Evolutionary conservation across 2,888 invertebrate genomes (phyloP).

Genomic region (Parasteatoda lunata): DNA sequence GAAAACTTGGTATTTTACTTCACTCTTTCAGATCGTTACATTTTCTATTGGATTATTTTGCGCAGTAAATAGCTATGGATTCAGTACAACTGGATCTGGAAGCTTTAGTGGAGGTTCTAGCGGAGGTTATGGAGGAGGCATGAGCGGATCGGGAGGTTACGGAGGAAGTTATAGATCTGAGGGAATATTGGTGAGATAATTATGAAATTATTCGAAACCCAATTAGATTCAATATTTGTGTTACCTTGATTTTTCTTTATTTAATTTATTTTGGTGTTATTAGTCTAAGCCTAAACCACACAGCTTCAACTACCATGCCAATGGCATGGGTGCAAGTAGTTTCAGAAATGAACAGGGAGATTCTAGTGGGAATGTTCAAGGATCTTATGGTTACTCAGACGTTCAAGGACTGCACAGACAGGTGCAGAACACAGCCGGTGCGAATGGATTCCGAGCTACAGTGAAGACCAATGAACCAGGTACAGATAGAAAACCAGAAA

Average conservation of each 20-base stretch:
- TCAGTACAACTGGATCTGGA: background rate
- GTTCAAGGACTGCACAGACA: slow-evolving; percentile 1
- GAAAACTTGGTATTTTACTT: background rate
- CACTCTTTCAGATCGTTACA: background rate
- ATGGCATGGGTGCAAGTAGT: background rate
- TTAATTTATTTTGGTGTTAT: background rate
- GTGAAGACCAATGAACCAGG: slow-evolving; percentile 31
- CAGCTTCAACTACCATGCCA: background rate
- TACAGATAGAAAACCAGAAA: background rate
- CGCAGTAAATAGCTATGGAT: background rate
- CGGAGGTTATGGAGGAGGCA: background rate
- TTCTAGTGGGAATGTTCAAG: slow-evolving; percentile 13
- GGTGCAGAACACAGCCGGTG: background rate
- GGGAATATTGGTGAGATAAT: background rate
- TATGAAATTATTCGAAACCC: background rate
- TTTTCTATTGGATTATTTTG: background rate
- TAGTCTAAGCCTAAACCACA: slow-evolving; percentile 19
- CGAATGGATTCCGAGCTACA: slow-evolving; percentile 1
- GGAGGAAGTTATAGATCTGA: background rate
- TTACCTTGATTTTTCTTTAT: background rate
- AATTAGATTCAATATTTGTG: too few species aligned
- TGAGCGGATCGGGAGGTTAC: background rate
- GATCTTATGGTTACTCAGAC: slow-evolving; percentile 17
- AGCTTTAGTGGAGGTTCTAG: too few species aligned
- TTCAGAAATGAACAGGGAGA: slow-evolving; percentile 5